Base-by-base conservation (phyloP, 2,888 invertebrate genomes). In the Acanthococcus lagerstroemiae region DNA sequence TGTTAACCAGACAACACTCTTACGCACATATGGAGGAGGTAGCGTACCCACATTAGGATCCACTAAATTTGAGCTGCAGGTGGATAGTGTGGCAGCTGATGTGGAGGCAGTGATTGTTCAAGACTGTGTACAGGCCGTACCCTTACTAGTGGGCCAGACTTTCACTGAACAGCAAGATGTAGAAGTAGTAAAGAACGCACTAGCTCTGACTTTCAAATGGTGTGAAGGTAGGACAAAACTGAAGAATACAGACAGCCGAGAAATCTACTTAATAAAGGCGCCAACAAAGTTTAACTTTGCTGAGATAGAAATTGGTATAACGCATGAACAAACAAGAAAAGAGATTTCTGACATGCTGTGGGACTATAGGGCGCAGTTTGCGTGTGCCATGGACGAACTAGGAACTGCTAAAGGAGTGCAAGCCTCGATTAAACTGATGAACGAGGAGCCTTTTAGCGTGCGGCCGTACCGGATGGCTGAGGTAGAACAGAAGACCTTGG, bases 101-200 rank as follows among this genome's bases (percentile, higher is more conserved):
- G 48, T 63, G 7, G 60, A 68, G 30, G 65, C 70, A 15, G 67
- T 69, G 19, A 68, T 72, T 3, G 71, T 71, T 19, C 71, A 70
- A 9, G 68, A 67, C 4, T 67, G 70, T 12, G 66, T 65, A 6
- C 71, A 71, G 66, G 58, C 63, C 26, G 69, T 71, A 19, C 66
- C 70, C 0, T 55, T 72, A 9, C 48, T 72, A 46, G 67, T 72
- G 22, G 71, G 71, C 5, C 72, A 72, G 66, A 70, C 70, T 17
- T 72, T 67, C 54, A 71, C 70, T 4, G 71, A 71, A 44, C 69
- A 72, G n/a, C n/a, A n/a, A n/a, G n/a, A n/a, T n/a, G n/a, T n/a
- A n/a, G n/a, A n/a, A n/a, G n/a, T n/a, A n/a, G n/a, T n/a, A n/a
- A n/a, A n/a, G n/a, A n/a, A n/a, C n/a, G n/a, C n/a, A n/a, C n/a